Percentiles rank a stretch among this genome's conserved stretches.
Evolutionary conservation across 2,888 invertebrate genomes (phyloP).

Genomic region (Dione vanillae): DNA sequence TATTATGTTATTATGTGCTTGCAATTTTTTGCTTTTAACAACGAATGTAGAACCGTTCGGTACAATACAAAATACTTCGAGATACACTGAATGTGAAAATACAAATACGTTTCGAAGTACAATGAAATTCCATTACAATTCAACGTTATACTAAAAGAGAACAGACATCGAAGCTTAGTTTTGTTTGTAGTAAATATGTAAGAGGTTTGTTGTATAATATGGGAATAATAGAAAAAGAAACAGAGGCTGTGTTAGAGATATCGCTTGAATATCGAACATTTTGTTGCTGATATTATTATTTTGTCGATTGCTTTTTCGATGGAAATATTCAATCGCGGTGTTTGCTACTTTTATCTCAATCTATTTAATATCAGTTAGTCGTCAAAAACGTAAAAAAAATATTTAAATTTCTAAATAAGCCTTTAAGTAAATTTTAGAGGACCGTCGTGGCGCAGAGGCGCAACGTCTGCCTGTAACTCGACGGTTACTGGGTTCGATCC

Average conservation of each 20-base stretch:
- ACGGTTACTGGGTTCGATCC: too few species aligned
- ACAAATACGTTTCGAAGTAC: constrained; percentile 41
- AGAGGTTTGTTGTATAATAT: constrained; percentile 1
- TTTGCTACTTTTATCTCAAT: too few species aligned
- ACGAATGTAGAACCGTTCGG: not conserved
- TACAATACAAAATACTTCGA: constrained; percentile 10
- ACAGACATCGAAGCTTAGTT: constrained; percentile 22
- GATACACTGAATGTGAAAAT: constrained; percentile 29
- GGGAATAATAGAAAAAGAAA: not conserved
- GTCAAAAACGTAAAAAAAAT: too few species aligned
- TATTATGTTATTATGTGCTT: constrained; percentile 14
- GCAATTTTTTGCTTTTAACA: constrained; percentile 12
- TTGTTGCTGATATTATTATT: too few species aligned
- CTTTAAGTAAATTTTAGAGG: too few species aligned
- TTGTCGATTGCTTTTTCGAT: too few species aligned
- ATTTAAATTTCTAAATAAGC: too few species aligned
- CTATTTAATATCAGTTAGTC: too few species aligned
- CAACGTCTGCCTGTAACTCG: too few species aligned
- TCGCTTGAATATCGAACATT: not conserved
- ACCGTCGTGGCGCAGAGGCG: too few species aligned
- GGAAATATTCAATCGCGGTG: too few species aligned
- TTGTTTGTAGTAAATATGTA: constrained; percentile 18
- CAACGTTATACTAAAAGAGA: constrained; percentile 29
- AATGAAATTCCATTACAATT: constrained; percentile 44
- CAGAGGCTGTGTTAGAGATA: not conserved